phyloP scores from a whole-genome alignment of 2,888 invertebrate genomes.

The Dolomedes plantarius region DNA sequence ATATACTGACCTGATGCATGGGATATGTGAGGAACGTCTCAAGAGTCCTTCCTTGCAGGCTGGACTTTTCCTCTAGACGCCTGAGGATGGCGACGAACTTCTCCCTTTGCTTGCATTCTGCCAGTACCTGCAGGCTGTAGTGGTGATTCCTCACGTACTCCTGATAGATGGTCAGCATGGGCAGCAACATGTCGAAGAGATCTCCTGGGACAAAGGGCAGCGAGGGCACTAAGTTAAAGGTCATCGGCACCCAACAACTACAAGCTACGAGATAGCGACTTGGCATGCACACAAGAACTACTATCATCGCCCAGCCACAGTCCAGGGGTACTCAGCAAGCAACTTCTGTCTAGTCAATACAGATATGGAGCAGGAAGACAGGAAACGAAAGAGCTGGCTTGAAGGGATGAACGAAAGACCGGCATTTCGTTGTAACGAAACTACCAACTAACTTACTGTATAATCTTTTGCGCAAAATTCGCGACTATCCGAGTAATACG shows the following conservation, averaged over 20 bases:
- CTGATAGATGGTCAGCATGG: conserved; percentile 95
- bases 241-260: conserved; percentile 27
- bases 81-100: conserved; percentile 86
- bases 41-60: conserved; percentile 88
- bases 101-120: conserved; percentile 91
- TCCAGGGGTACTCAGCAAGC: conserved; percentile 30
- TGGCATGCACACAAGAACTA: neutral
- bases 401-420: too few species aligned
- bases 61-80: conserved; percentile 88
- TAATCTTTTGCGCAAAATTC: too few species aligned
- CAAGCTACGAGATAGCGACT: conserved; percentile 25
- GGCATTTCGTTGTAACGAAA: too few species aligned
- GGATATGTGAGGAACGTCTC: conserved; percentile 94
- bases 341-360: too few species aligned
- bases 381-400: neutral
- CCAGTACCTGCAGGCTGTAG: conserved; percentile 90
- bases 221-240: conserved; percentile 66
- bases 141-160: conserved; percentile 96
- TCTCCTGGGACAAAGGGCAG: conserved; percentile 82
- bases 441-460: too few species aligned
- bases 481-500: too few species aligned
- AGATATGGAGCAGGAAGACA: too few species aligned
- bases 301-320: neutral
- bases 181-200: conserved; percentile 94
- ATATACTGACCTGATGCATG: conserved; percentile 91